phyloP scores from a whole-genome alignment of 2,888 invertebrate species.

The Chloromyia formosa region DNA sequence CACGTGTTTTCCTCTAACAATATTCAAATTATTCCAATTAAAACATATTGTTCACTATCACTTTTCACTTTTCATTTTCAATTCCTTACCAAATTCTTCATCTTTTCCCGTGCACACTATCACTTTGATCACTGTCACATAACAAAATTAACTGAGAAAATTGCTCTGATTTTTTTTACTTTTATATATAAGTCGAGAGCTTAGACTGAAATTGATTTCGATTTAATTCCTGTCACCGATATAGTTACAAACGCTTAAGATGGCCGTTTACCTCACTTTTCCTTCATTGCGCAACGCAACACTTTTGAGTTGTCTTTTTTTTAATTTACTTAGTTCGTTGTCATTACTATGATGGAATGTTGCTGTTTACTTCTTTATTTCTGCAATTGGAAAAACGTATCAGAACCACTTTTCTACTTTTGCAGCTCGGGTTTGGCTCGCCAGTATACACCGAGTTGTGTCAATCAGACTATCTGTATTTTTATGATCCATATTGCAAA shows the following conservation, averaged over 20 bases:
- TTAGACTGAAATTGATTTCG: not conserved
- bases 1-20: no score
- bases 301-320: not conserved
- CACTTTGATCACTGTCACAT: not conserved
- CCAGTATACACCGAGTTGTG: no score
- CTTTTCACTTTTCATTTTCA: not conserved
- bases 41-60: no score
- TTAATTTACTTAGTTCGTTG: not conserved
- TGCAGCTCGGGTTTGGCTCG: not conserved
- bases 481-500: not conserved
- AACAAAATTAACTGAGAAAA: slow-evolving; percentile 3
- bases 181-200: not conserved
- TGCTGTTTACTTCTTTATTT: not conserved
- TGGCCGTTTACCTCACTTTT: not conserved
- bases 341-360: slow-evolving; percentile 7
- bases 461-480: not conserved
- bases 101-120: not conserved
- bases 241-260: not conserved
- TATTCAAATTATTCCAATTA: no score
- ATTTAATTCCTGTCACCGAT: slow-evolving; percentile 4
- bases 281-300: not conserved
- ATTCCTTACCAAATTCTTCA: not conserved
- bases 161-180: slow-evolving; percentile 4
- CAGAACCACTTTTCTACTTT: not conserved
- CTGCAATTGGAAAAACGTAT: slow-evolving; percentile 6